Conservation (phyloP, 1,140 invertebrate species). For the Reticulitermes speratus region DNA sequence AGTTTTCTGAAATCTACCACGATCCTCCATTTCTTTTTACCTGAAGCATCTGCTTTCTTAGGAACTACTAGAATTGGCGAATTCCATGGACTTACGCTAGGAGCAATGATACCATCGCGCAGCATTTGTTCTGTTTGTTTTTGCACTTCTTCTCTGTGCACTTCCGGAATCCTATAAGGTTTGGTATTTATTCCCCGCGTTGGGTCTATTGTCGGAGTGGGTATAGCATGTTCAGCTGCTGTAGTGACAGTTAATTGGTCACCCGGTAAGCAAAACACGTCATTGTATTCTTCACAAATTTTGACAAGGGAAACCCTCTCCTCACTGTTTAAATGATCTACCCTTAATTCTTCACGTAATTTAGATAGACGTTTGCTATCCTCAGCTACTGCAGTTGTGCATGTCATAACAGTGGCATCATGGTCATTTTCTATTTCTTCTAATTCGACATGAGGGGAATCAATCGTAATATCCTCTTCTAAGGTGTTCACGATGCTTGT, state of each 20-base stretch:
- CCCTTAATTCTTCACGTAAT: no score
- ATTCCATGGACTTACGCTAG: conserved; percentile 17
- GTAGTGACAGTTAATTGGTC: no score
- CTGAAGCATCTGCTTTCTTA: conserved; percentile 41
- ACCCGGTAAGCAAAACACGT: no score
- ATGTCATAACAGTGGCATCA: no score
- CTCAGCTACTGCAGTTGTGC: no score
- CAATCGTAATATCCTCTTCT: no score
- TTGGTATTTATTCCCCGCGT: conserved; percentile 40
- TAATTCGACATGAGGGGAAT: no score
- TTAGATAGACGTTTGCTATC: no score
- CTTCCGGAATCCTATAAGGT: conserved; percentile 43
- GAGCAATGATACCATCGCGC: conserved; percentile 45
- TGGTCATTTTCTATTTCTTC: no score
- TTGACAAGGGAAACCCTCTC: no score
- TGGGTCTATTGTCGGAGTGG: not conserved
- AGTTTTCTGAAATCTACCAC: conserved; percentile 47
- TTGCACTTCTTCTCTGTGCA: conserved; percentile 46
- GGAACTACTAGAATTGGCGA: conserved; percentile 31
- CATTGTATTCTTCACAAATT: not conserved
- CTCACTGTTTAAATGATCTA: no score
- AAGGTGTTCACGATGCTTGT: no score
- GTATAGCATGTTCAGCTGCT: not conserved
- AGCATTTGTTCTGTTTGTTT: conserved; percentile 48
- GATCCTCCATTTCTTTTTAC: conserved; percentile 45